Conservation (phyloP, 1,140 invertebrate species). For the Temnothorax curvispinosus region DNA sequence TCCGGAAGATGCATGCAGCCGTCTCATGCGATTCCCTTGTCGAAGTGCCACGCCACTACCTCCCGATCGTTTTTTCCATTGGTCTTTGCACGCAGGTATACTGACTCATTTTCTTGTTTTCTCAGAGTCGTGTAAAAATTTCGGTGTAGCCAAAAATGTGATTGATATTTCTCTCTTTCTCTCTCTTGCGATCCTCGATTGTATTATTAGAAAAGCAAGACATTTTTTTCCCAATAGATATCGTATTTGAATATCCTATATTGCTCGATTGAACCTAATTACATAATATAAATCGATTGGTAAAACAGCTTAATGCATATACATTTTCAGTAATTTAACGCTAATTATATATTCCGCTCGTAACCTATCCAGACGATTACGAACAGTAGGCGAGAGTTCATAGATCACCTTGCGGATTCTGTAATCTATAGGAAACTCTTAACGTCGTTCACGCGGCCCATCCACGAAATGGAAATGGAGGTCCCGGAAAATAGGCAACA, state of each 20-base stretch:
- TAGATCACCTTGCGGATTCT: slow-evolving; percentile 67
- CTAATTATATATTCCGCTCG: slow-evolving; percentile 33
- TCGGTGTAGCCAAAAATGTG: neutral
- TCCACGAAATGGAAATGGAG: slow-evolving; percentile 64
- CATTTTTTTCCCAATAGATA: neutral
- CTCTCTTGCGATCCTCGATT: neutral
- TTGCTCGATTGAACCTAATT: neutral
- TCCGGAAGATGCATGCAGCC: slow-evolving; percentile 78
- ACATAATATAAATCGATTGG: neutral
- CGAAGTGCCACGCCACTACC: slow-evolving; percentile 34
- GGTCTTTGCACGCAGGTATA: slow-evolving; percentile 24
- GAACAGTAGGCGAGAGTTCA: slow-evolving; percentile 44
- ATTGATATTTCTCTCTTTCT: neutral
- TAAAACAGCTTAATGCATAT: neutral
- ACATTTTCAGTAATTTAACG: neutral
- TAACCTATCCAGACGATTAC: slow-evolving; percentile 7
- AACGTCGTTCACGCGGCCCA: slow-evolving; percentile 52
- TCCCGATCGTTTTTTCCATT: slow-evolving; percentile 19
- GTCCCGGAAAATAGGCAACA: slow-evolving; percentile 7
- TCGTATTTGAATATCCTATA: neutral
- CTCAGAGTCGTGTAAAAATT: neutral
- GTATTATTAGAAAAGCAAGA: neutral
- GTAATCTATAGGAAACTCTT: slow-evolving; percentile 64
- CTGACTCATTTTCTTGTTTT: neutral
- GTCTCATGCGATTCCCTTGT: slow-evolving; percentile 80